Conservation (phyloP, 2,797 vertebrate genomes). For the Tokudaia muenninki region DNA sequence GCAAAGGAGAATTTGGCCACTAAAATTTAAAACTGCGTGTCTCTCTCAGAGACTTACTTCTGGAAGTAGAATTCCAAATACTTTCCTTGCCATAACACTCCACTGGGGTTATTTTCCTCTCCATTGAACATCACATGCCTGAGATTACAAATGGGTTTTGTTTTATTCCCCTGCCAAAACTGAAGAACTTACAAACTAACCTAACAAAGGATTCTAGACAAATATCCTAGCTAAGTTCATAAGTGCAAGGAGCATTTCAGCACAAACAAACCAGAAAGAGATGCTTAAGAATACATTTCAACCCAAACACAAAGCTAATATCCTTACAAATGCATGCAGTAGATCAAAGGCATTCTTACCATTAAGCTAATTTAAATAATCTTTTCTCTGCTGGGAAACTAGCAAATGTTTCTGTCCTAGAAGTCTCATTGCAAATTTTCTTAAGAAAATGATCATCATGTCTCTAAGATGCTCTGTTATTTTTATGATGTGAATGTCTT, state of each 20-base stretch:
- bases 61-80: conserved; percentile 29
- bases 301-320: conserved; percentile 64
- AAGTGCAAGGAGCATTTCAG: conserved; percentile 69
- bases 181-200: conserved; percentile 67
- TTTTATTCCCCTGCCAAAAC: conserved; percentile 72
- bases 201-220: conserved; percentile 55
- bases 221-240: conserved; percentile 64
- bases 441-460: conserved; percentile 42
- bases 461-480: conserved; percentile 58
- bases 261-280: conserved; percentile 24
- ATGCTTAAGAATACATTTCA: conserved; percentile 53
- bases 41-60: neutral
- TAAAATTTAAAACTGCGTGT: neutral
- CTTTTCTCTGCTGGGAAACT: conserved; percentile 48
- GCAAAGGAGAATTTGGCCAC: neutral
- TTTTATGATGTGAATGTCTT: neutral
- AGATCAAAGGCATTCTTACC: conserved; percentile 69
- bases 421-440: conserved; percentile 58
- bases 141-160: conserved; percentile 67
- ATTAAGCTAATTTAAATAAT: conserved; percentile 72
- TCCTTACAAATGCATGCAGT: conserved; percentile 63
- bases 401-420: conserved; percentile 68
- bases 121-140: conserved; percentile 50
- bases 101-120: conserved; percentile 58
- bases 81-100: conserved; percentile 24